These are phyloP conservation scores for Scylla paramamosain DNA, from an alignment of 1,140 invertebrate genomes.

Conservation along the genomic window DNA sequence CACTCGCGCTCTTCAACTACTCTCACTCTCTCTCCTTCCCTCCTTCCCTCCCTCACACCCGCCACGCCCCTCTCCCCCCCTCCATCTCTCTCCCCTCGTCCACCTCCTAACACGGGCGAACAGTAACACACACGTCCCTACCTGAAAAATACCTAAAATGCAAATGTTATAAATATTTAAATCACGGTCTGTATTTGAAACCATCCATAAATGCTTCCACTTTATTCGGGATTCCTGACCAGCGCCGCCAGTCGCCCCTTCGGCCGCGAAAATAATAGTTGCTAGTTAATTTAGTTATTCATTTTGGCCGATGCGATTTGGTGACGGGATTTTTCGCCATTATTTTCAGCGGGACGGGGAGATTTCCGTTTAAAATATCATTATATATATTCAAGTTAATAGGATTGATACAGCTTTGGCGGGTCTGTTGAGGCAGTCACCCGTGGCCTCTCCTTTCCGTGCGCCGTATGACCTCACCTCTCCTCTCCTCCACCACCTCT, in stretches of 20 bases:
- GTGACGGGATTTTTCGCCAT: slow-evolving; percentile 28
- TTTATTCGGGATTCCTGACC: slow-evolving; percentile 47
- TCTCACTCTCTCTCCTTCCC: neutral
- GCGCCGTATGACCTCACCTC: neutral
- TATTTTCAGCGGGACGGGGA: neutral
- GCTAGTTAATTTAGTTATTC: slow-evolving; percentile 47
- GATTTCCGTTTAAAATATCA: slow-evolving; percentile 24
- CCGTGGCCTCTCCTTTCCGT: neutral
- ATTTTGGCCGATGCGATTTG: slow-evolving; percentile 53
- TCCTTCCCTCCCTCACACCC: neutral
- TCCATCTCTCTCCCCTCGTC: neutral
- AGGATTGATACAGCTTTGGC: neutral
- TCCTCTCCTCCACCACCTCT: neutral
- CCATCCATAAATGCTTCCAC: slow-evolving; percentile 37
- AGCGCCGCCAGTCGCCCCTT: neutral
- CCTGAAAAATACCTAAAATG: slow-evolving; percentile 34
- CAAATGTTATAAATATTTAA: slow-evolving; percentile 67
- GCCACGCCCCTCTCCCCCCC: neutral
- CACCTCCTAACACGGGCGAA: neutral
- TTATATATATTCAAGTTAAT: neutral
- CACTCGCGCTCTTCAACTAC: too few relatives aligned
- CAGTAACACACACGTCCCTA: neutral
- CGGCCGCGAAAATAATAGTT: slow-evolving; percentile 26
- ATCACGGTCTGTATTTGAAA: slow-evolving; percentile 21
- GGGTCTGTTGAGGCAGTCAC: neutral